Conservation (phyloP, 2,113 vertebrate species). For the Psittacula cyanocephala region DNA sequence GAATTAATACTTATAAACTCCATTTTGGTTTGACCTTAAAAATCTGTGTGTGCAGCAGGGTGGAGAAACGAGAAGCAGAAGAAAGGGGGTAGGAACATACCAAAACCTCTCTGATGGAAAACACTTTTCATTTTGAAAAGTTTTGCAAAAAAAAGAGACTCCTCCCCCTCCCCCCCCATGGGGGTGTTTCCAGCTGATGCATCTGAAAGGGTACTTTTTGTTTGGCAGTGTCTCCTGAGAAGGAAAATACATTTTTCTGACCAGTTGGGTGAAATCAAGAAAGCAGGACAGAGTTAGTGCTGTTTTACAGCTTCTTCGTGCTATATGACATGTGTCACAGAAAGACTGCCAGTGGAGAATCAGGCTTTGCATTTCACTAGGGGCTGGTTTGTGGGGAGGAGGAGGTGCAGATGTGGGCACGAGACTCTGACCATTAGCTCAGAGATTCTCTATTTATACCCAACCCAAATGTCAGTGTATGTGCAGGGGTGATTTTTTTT, state of each 20-base stretch:
- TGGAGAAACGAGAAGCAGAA: background rate
- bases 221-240: background rate
- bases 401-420: background rate
- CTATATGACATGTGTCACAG: accelerated
- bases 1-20: background rate
- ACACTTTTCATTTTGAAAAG: background rate
- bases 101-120: background rate
- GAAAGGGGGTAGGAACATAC: background rate
- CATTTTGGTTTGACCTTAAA: constrained; percentile 8
- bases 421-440: background rate
- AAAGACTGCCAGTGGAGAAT: background rate
- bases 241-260: background rate
- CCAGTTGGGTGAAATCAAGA: background rate
- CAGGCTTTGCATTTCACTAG: background rate
- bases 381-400: background rate
- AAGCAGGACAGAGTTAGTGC: background rate
- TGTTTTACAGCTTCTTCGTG: background rate
- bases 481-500: background rate
- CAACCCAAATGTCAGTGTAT: background rate
- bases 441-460: background rate
- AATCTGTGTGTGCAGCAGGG: background rate
- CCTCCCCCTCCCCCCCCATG: background rate
- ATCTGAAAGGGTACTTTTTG: background rate
- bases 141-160: background rate
- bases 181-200: background rate